Percentiles rank a stretch among this genome's conserved stretches.
Evolutionary conservation across 2,113 vertebrate species (phyloP).

Genomic region (Phodopus roborovskii): DNA sequence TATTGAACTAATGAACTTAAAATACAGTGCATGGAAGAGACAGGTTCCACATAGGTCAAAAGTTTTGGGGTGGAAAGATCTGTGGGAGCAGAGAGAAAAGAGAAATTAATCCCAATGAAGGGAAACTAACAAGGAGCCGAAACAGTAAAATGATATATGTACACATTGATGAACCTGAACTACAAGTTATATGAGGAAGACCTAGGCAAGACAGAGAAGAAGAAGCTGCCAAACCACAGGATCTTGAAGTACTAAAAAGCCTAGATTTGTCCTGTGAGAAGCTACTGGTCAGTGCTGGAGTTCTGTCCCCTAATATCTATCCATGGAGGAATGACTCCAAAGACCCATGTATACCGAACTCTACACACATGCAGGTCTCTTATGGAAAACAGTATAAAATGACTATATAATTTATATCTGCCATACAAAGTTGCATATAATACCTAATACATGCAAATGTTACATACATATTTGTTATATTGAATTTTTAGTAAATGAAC

Average conservation of each 20-base stretch:
- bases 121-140: background rate
- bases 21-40: background rate
- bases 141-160: background rate
- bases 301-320: background rate
- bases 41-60: background rate
- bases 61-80: background rate
- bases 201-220: background rate
- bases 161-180: background rate
- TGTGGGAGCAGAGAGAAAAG: background rate
- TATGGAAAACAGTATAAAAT: background rate
- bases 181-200: rapidly evolving
- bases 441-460: background rate
- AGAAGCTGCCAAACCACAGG: too few species aligned
- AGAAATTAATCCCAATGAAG: background rate
- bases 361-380: background rate
- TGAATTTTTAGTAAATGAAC: background rate
- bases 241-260: background rate
- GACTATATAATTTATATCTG: background rate
- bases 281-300: background rate
- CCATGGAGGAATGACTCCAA: background rate
- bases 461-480: background rate
- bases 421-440: background rate
- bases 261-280: background rate
- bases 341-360: background rate
- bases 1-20: background rate